These are phyloP conservation scores for Malurus splendens DNA, from an alignment of 2,797 vertebrate species.

Conservation along the genomic window DNA sequence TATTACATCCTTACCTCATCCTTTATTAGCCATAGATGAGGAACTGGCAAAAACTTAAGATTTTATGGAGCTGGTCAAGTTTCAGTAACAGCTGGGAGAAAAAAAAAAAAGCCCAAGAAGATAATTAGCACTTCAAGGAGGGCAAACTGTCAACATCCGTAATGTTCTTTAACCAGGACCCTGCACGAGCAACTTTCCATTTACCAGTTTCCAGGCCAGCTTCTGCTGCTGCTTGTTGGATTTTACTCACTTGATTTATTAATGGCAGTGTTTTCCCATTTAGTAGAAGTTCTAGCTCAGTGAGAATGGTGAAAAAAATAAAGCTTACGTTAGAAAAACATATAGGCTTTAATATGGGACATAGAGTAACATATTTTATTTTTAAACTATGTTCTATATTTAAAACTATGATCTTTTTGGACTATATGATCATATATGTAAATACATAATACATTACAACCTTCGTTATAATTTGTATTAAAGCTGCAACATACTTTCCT, in stretches of 20 bases:
- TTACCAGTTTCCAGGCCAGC: not conserved
- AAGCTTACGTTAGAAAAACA: not conserved
- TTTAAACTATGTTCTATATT: not conserved
- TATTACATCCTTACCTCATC: not conserved
- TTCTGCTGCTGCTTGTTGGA: not conserved
- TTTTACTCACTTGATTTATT: not conserved
- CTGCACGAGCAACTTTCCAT: not conserved
- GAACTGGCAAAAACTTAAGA: not conserved
- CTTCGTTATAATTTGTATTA: not conserved
- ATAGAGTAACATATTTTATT: not conserved
- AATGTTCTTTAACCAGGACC: not conserved
- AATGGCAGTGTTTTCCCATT: not conserved
- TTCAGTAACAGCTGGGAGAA: not conserved
- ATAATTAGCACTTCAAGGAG: not conserved
- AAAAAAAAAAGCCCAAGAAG: fast-evolving
- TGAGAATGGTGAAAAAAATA: not conserved
- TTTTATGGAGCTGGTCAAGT: not conserved
- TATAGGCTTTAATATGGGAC: not conserved
- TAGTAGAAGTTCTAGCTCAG: not conserved
- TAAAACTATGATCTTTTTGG: not conserved
- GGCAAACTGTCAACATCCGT: not conserved
- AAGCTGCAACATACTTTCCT: not conserved
- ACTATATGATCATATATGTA: not conserved
- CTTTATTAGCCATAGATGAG: not conserved
- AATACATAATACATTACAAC: not conserved